phyloP scores from a whole-genome alignment of 2,797 vertebrate genomes.

The Denticeps clupeoides region DNA sequence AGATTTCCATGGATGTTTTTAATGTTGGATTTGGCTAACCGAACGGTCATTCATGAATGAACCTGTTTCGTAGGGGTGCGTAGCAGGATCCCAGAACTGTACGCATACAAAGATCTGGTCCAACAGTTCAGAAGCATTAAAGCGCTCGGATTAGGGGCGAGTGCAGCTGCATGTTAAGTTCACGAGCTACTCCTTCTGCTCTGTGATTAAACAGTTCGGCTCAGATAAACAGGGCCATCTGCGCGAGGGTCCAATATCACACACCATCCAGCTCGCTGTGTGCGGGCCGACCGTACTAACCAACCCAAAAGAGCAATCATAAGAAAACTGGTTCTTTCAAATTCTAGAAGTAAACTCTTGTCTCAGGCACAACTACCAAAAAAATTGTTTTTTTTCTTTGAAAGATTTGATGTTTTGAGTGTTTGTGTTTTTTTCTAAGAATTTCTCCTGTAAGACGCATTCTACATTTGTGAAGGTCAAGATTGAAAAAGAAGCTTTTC shows the following conservation, averaged over 20 bases:
- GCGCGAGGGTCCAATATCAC: constrained; percentile 12
- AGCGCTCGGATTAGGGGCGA: constrained; percentile 17
- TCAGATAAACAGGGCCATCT: constrained; percentile 16
- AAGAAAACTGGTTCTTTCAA: constrained; percentile 22
- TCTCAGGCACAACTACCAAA: too few species aligned
- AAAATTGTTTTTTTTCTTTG: too few species aligned
- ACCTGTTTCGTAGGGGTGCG: constrained; percentile 43
- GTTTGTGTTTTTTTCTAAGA: too few species aligned
- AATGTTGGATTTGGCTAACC: constrained; percentile 47
- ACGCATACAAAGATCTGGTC: background rate
- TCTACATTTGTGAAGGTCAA: background rate
- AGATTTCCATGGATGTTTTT: constrained; percentile 59
- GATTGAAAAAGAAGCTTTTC: too few species aligned
- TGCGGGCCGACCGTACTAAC: too few species aligned
- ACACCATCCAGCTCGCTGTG: too few species aligned
- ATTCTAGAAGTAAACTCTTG: constrained; percentile 14
- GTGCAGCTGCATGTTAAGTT: constrained; percentile 21
- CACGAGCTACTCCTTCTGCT: constrained; percentile 27
- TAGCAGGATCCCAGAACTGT: constrained; percentile 30
- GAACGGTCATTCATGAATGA: constrained; percentile 55
- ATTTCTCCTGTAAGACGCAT: background rate
- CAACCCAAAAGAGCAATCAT: too few species aligned
- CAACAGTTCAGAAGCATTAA: constrained; percentile 18
- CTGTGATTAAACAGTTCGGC: constrained; percentile 29
- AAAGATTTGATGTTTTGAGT: too few species aligned